Percentiles rank a stretch among this genome's conserved stretches.
Conservation (phyloP, 2,113 vertebrate species). For the Pachyramphus minor region DNA sequence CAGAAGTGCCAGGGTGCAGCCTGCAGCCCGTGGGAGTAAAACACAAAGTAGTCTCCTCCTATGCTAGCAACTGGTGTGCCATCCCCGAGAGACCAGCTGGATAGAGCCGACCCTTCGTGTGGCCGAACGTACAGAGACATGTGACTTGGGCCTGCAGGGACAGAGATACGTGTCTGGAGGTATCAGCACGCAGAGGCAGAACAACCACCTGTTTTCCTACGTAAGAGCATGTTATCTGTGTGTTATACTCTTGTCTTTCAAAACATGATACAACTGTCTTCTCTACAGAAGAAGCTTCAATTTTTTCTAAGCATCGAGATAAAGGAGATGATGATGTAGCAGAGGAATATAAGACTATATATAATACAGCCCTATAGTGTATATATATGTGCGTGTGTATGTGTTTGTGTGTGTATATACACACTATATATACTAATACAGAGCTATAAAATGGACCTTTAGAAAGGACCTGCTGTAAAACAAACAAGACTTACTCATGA, state of each 20-base stretch:
- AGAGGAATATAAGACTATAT: background rate
- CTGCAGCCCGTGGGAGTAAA: conserved; percentile 88
- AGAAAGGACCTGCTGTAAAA: background rate
- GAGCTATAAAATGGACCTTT: background rate
- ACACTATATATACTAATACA: background rate
- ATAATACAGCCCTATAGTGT: background rate
- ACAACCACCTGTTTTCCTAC: background rate
- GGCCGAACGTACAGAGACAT: conserved; percentile 90
- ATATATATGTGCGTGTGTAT: background rate
- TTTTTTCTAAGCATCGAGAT: background rate
- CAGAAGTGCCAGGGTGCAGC: conserved; percentile 88
- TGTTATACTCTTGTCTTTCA: rapidly evolving
- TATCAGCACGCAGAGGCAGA: background rate
- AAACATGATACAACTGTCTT: background rate
- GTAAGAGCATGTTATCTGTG: rapidly evolving
- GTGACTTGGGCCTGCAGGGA: conserved; percentile 86
- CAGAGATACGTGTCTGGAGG: rapidly evolving
- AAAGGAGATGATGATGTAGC: background rate
- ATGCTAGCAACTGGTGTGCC: conserved; percentile 79
- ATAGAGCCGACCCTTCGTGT: conserved; percentile 74
- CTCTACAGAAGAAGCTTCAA: background rate
- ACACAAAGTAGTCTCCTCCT: conserved; percentile 91
- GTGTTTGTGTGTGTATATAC: background rate
- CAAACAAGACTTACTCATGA: background rate
- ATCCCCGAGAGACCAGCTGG: conserved; percentile 88